A percentile compares a stretch with the other conserved stretches of the same genome.
These are phyloP conservation scores for Drosophila macrothrix DNA, from an alignment of 2,888 invertebrate genomes.

Conservation along the genomic window DNA sequence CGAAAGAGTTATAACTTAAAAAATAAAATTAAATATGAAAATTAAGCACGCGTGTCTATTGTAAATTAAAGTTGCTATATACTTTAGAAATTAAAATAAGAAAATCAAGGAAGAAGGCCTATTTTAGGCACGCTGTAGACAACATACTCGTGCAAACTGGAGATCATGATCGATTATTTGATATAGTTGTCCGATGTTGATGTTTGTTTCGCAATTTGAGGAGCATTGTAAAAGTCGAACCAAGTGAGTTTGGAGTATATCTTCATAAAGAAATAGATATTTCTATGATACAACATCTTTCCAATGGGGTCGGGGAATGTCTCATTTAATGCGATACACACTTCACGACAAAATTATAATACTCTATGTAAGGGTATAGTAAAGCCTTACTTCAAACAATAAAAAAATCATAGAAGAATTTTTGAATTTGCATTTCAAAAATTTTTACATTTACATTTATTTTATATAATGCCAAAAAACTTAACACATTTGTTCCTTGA, in stretches of 20 bases:
- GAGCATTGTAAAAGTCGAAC: background rate
- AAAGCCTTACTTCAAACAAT: background rate
- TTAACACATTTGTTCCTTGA: background rate
- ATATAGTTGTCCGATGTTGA: background rate
- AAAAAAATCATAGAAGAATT: background rate
- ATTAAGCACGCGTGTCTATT: no score
- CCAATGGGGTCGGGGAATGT: background rate
- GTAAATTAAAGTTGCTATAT: no score
- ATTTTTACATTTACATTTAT: background rate
- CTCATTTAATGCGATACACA: background rate
- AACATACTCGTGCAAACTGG: no score
- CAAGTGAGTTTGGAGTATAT: background rate
- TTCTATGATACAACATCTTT: background rate
- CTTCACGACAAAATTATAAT: no score
- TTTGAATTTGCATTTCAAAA: background rate
- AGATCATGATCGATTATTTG: background rate
- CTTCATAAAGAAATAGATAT: background rate
- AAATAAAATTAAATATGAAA: no score
- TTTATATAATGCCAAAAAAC: background rate
- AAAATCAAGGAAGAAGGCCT: no score
- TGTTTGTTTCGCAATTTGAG: background rate
- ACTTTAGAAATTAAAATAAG: no score
- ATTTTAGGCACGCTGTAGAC: no score
- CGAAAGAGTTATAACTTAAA: no score
- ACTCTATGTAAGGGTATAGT: background rate